Conservation (phyloP, 2,888 invertebrate genomes). For the Drosophila sordidapex region DNA sequence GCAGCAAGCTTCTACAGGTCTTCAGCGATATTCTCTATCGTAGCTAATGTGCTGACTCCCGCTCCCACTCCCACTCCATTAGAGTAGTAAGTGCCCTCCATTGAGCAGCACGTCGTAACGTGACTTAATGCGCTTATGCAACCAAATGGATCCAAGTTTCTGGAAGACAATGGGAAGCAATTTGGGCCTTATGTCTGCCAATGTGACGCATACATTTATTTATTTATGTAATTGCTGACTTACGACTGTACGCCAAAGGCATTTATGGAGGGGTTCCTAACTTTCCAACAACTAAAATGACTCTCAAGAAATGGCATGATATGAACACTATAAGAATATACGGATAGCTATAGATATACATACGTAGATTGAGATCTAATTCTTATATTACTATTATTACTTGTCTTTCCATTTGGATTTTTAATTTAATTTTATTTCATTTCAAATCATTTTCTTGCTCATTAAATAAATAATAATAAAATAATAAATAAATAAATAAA, state of each 20-base stretch:
- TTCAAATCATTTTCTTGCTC: background rate
- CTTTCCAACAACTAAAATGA: background rate
- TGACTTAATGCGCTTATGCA: slow-evolving; percentile 35
- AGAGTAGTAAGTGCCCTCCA: slow-evolving; percentile 12
- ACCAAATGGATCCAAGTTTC: slow-evolving; percentile 38
- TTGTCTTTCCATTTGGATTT: background rate
- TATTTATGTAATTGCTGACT: slow-evolving; percentile 24
- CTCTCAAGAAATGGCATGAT: background rate
- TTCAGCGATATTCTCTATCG: background rate
- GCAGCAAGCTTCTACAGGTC: background rate
- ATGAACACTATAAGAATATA: background rate
- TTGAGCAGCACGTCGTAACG: slow-evolving; percentile 25
- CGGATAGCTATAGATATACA: background rate
- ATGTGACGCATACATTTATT: slow-evolving; percentile 24
- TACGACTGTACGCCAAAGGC: background rate
- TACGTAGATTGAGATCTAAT: background rate
- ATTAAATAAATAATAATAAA: too few species aligned
- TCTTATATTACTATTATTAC: background rate
- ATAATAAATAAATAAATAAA: background rate
- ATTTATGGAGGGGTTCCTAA: background rate
- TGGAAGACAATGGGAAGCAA: slow-evolving; percentile 27
- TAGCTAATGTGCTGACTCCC: background rate
- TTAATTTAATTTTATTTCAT: background rate
- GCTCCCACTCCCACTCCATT: background rate
- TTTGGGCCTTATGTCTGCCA: slow-evolving; percentile 19